Percentiles rank a stretch among this genome's conserved stretches.
These are phyloP conservation scores for Chelmon rostratus DNA, from an alignment of 2,797 vertebrate genomes.

Conservation along the genomic window DNA sequence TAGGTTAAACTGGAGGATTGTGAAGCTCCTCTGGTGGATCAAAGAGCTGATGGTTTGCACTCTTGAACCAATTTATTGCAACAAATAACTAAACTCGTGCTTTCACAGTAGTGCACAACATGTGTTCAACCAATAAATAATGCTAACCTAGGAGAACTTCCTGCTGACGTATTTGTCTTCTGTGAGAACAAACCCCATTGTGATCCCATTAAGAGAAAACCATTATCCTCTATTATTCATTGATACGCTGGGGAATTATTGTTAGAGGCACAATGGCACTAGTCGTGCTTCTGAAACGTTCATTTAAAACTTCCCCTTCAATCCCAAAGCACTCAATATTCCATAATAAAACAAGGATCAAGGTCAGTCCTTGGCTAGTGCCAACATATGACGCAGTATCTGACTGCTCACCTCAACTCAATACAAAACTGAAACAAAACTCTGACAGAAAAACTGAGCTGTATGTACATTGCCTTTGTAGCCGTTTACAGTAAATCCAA, in stretches of 20 bases:
- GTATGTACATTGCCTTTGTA: not conserved
- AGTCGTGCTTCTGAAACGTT: constrained; percentile 50
- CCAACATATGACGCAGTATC: constrained; percentile 56
- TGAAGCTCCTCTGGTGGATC: constrained; percentile 15
- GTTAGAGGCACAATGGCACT: constrained; percentile 59
- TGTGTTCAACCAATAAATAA: constrained; percentile 11
- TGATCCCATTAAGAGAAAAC: constrained; percentile 54
- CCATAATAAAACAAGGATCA: constrained; percentile 69
- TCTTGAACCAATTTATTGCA: constrained; percentile 19
- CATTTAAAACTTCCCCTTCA: constrained; percentile 66
- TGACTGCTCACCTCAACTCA: constrained; percentile 56
- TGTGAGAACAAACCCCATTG: constrained; percentile 52
- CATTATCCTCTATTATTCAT: constrained; percentile 67
- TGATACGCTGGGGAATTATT: constrained; percentile 60
- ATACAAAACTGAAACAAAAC: constrained; percentile 63
- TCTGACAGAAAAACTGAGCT: no score
- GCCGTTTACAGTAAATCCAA: not conserved
- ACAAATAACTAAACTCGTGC: constrained; percentile 5
- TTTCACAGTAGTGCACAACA: not conserved
- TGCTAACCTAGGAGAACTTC: constrained; percentile 23
- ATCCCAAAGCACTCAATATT: constrained; percentile 68
- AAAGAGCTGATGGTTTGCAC: constrained; percentile 28
- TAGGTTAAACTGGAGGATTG: constrained; percentile 44
- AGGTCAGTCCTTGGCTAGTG: constrained; percentile 71
- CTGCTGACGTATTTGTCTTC: constrained; percentile 12